Evolutionary conservation across 2,797 vertebrate genomes (phyloP).

Genomic region (Octomys mimax): DNA sequence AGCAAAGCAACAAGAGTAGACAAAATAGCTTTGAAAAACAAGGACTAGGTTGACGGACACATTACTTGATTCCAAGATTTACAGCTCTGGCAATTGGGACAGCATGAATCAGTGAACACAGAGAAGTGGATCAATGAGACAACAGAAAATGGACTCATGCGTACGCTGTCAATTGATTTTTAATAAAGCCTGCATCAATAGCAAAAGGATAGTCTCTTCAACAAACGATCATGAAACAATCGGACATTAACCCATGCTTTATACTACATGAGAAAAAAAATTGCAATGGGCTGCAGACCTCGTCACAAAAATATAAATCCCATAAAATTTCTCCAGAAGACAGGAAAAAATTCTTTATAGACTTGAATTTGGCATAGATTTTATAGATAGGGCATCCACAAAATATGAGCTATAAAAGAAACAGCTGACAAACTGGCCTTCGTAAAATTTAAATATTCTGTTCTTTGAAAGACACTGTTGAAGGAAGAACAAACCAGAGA

Average conservation of each 20-base stretch:
- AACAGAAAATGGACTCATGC: slow-evolving; percentile 18
- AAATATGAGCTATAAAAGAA: neutral
- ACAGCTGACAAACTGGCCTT: neutral
- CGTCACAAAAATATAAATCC: slow-evolving; percentile 5
- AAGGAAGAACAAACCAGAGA: neutral
- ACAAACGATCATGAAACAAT: neutral
- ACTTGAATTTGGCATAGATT: neutral
- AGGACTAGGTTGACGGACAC: neutral
- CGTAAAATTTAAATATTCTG: neutral
- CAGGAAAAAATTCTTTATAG: neutral
- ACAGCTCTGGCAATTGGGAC: neutral
- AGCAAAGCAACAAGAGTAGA: neutral
- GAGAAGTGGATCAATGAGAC: neutral
- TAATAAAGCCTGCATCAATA: slow-evolving; percentile 5
- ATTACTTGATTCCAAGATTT: slow-evolving; percentile 30
- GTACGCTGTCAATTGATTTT: slow-evolving; percentile 35
- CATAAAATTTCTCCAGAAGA: neutral
- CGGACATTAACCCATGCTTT: neutral
- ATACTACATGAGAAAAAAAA: neutral
- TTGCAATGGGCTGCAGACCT: neutral
- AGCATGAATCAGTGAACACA: neutral
- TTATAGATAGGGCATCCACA: neutral
- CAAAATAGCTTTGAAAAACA: slow-evolving; percentile 7
- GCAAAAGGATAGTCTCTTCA: neutral
- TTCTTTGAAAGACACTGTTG: neutral